Percentiles rank a stretch among this genome's conserved stretches.
Evolutionary conservation across 2,797 vertebrate species (phyloP).

Genomic region (Myotis planiceps): DNA sequence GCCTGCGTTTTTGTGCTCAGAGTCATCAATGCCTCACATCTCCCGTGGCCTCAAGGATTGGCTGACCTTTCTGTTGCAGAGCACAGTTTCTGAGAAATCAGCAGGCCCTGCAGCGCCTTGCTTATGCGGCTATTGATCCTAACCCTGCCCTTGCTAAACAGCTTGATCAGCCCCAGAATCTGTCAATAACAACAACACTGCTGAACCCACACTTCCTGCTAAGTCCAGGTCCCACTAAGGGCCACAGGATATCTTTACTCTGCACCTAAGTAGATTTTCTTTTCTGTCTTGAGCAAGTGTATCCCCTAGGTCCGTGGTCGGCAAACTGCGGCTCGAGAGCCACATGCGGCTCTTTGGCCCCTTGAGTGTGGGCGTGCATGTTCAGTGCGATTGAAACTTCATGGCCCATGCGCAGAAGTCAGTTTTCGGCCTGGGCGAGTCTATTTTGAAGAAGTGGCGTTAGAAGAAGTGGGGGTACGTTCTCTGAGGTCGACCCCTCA

Average conservation of each 20-base stretch:
- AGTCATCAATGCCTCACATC: neutral
- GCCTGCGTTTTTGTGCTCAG: neutral
- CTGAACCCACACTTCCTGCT: neutral
- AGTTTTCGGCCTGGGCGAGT: too few species aligned
- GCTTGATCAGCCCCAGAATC: conserved; percentile 17
- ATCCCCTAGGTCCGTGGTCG: neutral
- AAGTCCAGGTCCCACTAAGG: neutral
- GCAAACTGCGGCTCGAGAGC: too few species aligned
- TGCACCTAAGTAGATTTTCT: conserved; percentile 17
- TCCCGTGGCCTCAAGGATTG: neutral
- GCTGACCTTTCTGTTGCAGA: conserved; percentile 23
- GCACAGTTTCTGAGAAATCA: conserved; percentile 57
- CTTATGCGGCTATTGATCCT: conserved; percentile 60
- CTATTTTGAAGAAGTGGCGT: too few species aligned
- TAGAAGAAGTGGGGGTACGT: too few species aligned
- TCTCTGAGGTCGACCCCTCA: too few species aligned
- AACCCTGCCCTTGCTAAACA: neutral
- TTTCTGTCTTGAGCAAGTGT: conserved; percentile 8
- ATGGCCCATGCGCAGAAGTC: too few species aligned
- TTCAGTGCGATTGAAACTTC: too few species aligned
- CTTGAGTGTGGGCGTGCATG: too few species aligned
- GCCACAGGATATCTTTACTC: neutral
- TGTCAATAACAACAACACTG: conserved; percentile 38
- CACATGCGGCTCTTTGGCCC: too few species aligned
- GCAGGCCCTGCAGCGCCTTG: neutral